Evolutionary conservation across 2,888 invertebrate genomes (phyloP).

Genomic region (Tinea pellionella): DNA sequence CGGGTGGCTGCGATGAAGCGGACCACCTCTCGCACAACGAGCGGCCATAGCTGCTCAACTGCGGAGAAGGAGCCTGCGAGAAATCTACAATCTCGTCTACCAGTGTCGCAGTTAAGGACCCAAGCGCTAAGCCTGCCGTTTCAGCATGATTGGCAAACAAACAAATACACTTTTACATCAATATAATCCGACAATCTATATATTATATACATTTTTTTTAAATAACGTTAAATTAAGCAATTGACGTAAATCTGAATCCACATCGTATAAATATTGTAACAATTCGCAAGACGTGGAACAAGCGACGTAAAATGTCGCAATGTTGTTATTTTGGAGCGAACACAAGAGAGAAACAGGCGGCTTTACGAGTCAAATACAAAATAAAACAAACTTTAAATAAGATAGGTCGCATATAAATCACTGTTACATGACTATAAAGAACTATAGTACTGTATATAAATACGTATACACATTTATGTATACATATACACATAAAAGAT

Average conservation of each 20-base stretch:
- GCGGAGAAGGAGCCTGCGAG: too few relatives aligned
- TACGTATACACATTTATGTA: too few relatives aligned
- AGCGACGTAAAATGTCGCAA: background rate
- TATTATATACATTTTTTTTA: background rate
- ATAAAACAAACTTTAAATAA: conserved; percentile 1
- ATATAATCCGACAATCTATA: too few relatives aligned
- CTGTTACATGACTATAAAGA: background rate
- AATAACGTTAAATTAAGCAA: background rate
- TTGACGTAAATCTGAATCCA: background rate
- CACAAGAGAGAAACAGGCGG: background rate
- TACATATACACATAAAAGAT: too few relatives aligned
- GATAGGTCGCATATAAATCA: background rate
- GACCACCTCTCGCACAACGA: too few relatives aligned
- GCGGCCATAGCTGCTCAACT: too few relatives aligned
- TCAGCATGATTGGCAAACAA: too few relatives aligned
- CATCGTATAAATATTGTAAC: background rate
- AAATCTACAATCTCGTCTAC: too few relatives aligned
- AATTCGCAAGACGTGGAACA: background rate
- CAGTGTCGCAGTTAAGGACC: too few relatives aligned
- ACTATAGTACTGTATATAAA: background rate
- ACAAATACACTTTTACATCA: too few relatives aligned
- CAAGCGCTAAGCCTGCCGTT: too few relatives aligned
- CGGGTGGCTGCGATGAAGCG: too few relatives aligned
- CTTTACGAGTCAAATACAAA: background rate
- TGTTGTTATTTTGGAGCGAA: background rate